Evolutionary conservation across 1,140 invertebrate genomes (phyloP).

Genomic region (Ladona fulva): DNA sequence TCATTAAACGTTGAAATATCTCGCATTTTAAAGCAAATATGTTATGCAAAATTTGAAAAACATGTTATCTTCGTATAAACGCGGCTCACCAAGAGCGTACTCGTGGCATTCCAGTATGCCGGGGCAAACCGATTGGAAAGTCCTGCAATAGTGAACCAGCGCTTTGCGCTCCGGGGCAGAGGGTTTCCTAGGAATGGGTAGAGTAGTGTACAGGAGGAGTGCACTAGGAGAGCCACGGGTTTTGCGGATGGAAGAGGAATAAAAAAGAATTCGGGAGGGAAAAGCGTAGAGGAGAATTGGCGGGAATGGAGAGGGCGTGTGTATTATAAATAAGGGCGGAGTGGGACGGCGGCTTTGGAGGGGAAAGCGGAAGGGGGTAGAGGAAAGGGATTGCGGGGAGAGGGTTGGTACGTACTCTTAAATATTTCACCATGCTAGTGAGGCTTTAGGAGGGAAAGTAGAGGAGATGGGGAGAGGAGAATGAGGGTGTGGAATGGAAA

Average conservation of each 20-base stretch:
- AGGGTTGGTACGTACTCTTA: constrained; percentile 4
- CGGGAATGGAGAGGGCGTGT: background rate
- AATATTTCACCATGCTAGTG: background rate
- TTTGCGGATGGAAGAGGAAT: background rate
- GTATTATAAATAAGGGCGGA: constrained; percentile 6
- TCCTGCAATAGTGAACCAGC: too few species aligned
- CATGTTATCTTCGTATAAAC: too few species aligned
- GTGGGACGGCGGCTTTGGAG: background rate
- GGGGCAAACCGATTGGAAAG: too few species aligned
- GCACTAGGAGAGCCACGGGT: background rate
- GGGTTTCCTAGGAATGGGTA: background rate
- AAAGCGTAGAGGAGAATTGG: too few species aligned
- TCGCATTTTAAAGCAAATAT: too few species aligned
- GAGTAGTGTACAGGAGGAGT: background rate
- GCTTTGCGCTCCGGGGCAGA: too few species aligned
- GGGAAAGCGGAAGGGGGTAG: background rate
- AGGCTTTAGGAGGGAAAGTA: background rate
- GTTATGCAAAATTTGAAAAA: too few species aligned
- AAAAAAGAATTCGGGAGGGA: background rate
- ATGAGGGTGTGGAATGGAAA: background rate
- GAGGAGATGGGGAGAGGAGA: background rate
- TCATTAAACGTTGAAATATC: too few species aligned
- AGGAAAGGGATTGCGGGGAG: background rate
- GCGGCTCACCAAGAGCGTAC: too few species aligned
- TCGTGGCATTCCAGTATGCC: too few species aligned